A percentile compares a stretch with the other conserved stretches of the same genome.
Conservation (phyloP, 2,797 vertebrate genomes). For the Nasua narica region DNA sequence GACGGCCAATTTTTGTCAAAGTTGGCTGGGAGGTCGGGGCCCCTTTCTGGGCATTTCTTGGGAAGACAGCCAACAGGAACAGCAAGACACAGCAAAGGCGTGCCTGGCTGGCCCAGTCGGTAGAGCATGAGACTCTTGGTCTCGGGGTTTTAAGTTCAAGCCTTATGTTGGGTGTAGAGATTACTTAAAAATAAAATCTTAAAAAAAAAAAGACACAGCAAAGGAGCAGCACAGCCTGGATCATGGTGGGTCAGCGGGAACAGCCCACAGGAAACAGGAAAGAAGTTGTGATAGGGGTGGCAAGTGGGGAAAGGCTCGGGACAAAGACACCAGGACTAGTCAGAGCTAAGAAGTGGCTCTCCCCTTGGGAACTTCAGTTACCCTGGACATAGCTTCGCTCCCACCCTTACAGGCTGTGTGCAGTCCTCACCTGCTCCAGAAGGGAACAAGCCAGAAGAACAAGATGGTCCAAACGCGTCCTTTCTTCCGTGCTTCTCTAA, state of each 20-base stretch:
- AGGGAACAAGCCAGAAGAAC: background rate
- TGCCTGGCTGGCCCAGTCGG: background rate
- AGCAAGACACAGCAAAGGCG: background rate
- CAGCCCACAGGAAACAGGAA: background rate
- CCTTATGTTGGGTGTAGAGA: background rate
- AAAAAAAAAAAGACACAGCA: background rate
- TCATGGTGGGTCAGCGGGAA: background rate
- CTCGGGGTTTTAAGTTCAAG: background rate
- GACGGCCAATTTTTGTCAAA: background rate
- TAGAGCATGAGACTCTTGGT: background rate
- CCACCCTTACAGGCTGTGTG: background rate
- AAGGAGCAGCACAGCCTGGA: background rate
- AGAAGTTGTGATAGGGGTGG: background rate
- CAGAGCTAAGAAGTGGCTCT: background rate
- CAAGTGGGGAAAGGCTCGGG: background rate
- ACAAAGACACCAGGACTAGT: background rate
- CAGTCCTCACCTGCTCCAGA: background rate
- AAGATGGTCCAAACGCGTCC: background rate
- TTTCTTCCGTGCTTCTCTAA: background rate
- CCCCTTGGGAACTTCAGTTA: background rate
- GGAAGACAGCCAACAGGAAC: background rate
- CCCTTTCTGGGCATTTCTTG: background rate
- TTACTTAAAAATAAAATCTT: background rate
- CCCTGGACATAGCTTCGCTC: background rate
- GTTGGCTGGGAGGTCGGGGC: background rate